Evolutionary conservation across 2,888 invertebrate genomes (phyloP).

Genomic region (Drosophila leonis): DNA sequence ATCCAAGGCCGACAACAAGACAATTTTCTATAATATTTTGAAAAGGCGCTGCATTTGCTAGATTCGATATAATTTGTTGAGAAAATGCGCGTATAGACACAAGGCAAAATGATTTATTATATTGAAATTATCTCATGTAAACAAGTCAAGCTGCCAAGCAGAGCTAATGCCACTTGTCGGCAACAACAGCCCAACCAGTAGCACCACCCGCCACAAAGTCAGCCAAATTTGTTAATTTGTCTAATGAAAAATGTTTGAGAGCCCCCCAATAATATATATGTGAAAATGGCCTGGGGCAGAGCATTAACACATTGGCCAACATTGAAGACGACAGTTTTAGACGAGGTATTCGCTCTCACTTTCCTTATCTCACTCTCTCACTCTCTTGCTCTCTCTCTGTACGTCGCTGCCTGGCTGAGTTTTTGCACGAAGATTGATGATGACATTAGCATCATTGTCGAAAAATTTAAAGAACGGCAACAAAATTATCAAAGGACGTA

Average conservation of each 20-base stretch:
- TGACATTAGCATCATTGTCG: slow-evolving; percentile 85
- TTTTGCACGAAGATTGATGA: slow-evolving; percentile 83
- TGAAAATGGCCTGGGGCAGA: slow-evolving; percentile 44
- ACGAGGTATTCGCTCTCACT: slow-evolving; percentile 30
- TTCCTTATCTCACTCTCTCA: slow-evolving; percentile 11
- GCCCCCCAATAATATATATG: slow-evolving; percentile 15
- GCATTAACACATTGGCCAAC: slow-evolving; percentile 41
- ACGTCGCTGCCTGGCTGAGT: slow-evolving; percentile 51
- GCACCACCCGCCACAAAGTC: slow-evolving; percentile 43
- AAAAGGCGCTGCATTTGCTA: slow-evolving; percentile 25
- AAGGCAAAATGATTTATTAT: slow-evolving; percentile 79
- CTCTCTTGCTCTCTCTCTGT: slow-evolving; percentile 2
- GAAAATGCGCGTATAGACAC: slow-evolving; percentile 43
- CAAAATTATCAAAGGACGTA: slow-evolving; percentile 65
- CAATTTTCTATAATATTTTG: slow-evolving; percentile 21
- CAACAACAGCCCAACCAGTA: slow-evolving; percentile 18
- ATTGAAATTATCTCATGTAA: slow-evolving; percentile 83
- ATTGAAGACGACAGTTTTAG: slow-evolving; percentile 66
- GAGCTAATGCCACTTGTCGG: slow-evolving; percentile 80
- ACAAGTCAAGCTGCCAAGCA: slow-evolving; percentile 82
- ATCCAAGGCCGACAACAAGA: slow-evolving; percentile 48
- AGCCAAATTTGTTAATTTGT: slow-evolving; percentile 79
- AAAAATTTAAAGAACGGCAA: slow-evolving; percentile 62
- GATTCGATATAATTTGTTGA: slow-evolving; percentile 38
- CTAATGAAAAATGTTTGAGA: slow-evolving; percentile 75